These are phyloP conservation scores for Hemichromis elongatus DNA, from an alignment of 2,113 vertebrate genomes.

Conservation along the genomic window DNA sequence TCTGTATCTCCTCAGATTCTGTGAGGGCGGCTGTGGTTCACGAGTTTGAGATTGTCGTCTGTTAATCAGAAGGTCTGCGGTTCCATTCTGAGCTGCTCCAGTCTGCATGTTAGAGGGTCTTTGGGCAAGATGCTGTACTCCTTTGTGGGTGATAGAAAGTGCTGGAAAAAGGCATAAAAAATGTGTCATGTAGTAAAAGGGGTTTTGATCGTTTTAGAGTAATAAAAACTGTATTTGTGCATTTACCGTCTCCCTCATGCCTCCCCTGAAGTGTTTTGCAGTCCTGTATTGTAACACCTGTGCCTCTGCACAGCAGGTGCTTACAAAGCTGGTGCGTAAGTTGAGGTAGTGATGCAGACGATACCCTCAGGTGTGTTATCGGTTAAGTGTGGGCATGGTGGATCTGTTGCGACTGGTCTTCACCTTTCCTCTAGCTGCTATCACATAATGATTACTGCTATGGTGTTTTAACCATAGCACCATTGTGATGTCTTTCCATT, in stretches of 20 bases:
- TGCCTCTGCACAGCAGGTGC: constrained; percentile 53
- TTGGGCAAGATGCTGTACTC: background rate
- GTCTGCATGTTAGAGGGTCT: background rate
- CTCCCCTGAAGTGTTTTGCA: constrained; percentile 20
- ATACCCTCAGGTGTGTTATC: constrained; percentile 30
- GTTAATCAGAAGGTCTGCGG: background rate
- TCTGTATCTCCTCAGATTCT: background rate
- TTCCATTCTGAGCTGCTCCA: background rate
- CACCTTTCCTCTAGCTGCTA: background rate
- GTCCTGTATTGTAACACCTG: constrained; percentile 13
- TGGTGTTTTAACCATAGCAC: background rate
- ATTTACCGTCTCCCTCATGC: background rate
- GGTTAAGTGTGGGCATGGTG: background rate
- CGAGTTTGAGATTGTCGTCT: rapidly evolving
- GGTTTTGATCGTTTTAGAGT: background rate
- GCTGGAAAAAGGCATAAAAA: background rate
- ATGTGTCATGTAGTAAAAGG: background rate
- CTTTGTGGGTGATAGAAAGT: background rate
- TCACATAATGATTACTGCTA: background rate
- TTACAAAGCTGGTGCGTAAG: background rate
- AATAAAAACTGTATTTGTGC: background rate
- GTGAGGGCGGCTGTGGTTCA: background rate
- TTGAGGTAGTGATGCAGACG: background rate
- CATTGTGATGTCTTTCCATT: background rate
- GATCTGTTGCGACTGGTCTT: background rate